Conservation (phyloP, 1,140 invertebrate genomes). For the Plutomurus gul region DNA sequence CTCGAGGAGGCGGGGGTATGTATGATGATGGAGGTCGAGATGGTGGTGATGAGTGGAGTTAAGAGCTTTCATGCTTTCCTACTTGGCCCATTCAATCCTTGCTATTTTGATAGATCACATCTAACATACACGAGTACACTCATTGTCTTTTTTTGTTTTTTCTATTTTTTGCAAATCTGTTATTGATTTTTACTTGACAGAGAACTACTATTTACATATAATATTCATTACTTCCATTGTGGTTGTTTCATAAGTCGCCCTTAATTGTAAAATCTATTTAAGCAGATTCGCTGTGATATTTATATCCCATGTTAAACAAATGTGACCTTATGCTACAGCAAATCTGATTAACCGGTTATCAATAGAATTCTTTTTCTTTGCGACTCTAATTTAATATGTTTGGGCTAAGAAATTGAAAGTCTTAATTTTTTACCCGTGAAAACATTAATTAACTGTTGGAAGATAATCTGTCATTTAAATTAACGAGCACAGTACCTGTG, state of each 20-base stretch:
- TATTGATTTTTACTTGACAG: slow-evolving; percentile 32
- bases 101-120: slow-evolving; percentile 32
- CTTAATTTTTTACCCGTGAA: slow-evolving; percentile 32
- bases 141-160: slow-evolving; percentile 33
- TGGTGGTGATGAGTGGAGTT: slow-evolving; percentile 50
- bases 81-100: slow-evolving; percentile 44
- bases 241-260: not conserved
- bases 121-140: slow-evolving; percentile 22
- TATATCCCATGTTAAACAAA: slow-evolving; percentile 15
- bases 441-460: slow-evolving; percentile 4
- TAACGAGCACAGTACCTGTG: slow-evolving; percentile 35
- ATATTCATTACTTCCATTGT: slow-evolving; percentile 18
- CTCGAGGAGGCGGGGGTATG: slow-evolving; percentile 46
- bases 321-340: slow-evolving; percentile 15
- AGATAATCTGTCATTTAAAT: slow-evolving; percentile 26
- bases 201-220: slow-evolving; percentile 25
- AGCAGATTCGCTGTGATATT: slow-evolving; percentile 21
- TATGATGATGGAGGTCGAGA: slow-evolving; percentile 41
- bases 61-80: slow-evolving; percentile 49
- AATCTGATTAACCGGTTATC: slow-evolving; percentile 8
- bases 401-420: slow-evolving; percentile 20
- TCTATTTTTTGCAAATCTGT: slow-evolving; percentile 28
- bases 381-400: not conserved
- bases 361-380: not conserved
- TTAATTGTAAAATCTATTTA: slow-evolving; percentile 12